Conservation (phyloP, 2,113 vertebrate species). For the Recurvirostra avosetta region DNA sequence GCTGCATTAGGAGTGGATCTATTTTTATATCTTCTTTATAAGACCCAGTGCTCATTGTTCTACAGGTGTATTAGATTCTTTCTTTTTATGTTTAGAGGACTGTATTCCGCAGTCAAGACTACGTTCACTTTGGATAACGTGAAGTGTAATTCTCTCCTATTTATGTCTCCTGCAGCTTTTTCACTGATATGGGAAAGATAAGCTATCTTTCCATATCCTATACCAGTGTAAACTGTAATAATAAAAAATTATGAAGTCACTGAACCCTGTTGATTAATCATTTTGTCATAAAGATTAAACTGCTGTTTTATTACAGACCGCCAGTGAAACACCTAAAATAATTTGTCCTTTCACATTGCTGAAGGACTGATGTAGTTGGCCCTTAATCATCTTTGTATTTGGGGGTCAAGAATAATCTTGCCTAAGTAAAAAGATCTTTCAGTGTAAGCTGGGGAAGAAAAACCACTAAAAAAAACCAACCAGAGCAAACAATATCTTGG, state of each 20-base stretch:
- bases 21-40: neutral
- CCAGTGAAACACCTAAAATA: neutral
- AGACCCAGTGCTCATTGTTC: neutral
- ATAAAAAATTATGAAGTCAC: neutral
- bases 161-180: neutral
- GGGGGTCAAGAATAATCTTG: neutral
- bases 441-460: neutral
- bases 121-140: neutral
- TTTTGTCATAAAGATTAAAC: neutral
- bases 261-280: neutral
- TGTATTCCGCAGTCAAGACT: neutral
- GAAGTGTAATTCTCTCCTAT: neutral
- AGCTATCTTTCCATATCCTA: neutral
- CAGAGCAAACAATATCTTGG: neutral
- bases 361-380: neutral
- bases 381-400: neutral
- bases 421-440: neutral
- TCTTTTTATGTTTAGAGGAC: neutral
- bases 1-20: neutral
- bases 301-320: neutral
- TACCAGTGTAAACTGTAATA: neutral
- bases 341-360: neutral
- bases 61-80: neutral
- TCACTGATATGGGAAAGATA: neutral
- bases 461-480: neutral